These are phyloP conservation scores for Brenthis ino DNA, from an alignment of 2,888 invertebrate genomes.

Conservation along the genomic window DNA sequence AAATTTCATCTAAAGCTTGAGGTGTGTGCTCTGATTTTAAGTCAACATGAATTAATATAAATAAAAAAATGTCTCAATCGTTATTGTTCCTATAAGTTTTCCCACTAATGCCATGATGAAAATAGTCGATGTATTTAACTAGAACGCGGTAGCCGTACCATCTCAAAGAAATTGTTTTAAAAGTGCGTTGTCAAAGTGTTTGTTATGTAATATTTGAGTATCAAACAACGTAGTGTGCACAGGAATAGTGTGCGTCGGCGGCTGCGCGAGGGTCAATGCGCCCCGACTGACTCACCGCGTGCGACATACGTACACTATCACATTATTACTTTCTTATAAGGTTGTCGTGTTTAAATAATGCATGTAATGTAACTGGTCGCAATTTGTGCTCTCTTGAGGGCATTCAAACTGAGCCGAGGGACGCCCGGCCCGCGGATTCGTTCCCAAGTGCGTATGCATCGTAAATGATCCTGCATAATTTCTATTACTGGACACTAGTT, in stretches of 20 bases:
- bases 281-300: conserved; percentile 70
- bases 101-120: no score
- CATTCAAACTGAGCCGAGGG: conserved; percentile 36
- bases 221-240: conserved; percentile 63
- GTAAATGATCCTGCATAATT: conserved; percentile 32
- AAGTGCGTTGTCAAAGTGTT: conserved; percentile 45
- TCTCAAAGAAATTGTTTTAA: conserved; percentile 24
- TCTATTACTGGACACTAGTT: conserved; percentile 21
- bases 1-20: no score
- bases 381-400: conserved; percentile 65
- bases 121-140: no score
- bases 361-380: conserved; percentile 78
- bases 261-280: conserved; percentile 69
- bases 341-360: conserved; percentile 78
- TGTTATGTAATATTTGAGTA: conserved; percentile 53
- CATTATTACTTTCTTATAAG: conserved; percentile 80
- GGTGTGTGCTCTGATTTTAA: no score
- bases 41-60: no score
- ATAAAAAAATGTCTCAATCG: no score
- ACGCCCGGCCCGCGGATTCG: conserved; percentile 25
- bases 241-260: conserved; percentile 72
- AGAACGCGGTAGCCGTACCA: no score
- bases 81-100: no score
- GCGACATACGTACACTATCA: conserved; percentile 75
- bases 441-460: conserved; percentile 31